Base-by-base conservation (phyloP, 2,888 invertebrate species). In the Tenthredo distinguenda region DNA sequence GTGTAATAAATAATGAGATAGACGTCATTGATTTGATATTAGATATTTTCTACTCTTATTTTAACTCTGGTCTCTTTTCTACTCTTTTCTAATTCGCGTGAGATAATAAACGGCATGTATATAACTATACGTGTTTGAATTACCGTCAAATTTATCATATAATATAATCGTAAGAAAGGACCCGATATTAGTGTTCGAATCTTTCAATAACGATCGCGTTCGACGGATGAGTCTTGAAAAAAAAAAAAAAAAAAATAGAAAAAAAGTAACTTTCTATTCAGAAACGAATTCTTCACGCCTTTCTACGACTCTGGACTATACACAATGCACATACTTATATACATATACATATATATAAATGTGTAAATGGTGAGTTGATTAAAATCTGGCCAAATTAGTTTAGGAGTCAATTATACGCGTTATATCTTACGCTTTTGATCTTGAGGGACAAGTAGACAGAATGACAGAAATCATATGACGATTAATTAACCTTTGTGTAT, bases 401-500 rank as follows among this genome's bases (percentile, higher is more conserved):
- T 40, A 74, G 10, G n/a, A 43, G 72, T 74, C 72, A 74, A 74
- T 43, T 74, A 72, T 40, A 74, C 72, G 72, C 21, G 72, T 74
- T 74, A 21, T 40, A 74, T 74, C 43, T 74, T 10, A 74, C 21
- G 43, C 40, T 40, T 74, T 43, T 74, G 40, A 74, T 40, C 31
- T 43, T 74, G 72, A 74, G 43, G 4, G 72, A 74, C 72, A 74
- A 74, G 40, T 74, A 74, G 72, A 74, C 43, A 74, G 72, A 74
- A 74, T 74, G 72, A 74, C 72, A 43, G 72, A 74, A 43, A 74
- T 43, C n/a, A 21, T 18, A 62, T 74, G 72, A 74, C 72, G 72
- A 74, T 74, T 74, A 74, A 74, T 74, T 74, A 74, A 74, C 43
- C 72, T 74, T n/a, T 74, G 12, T 21, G 9, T 31, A 68, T 21